Conservation (phyloP, 2,797 vertebrate genomes). For the Enteromius treurensis region DNA sequence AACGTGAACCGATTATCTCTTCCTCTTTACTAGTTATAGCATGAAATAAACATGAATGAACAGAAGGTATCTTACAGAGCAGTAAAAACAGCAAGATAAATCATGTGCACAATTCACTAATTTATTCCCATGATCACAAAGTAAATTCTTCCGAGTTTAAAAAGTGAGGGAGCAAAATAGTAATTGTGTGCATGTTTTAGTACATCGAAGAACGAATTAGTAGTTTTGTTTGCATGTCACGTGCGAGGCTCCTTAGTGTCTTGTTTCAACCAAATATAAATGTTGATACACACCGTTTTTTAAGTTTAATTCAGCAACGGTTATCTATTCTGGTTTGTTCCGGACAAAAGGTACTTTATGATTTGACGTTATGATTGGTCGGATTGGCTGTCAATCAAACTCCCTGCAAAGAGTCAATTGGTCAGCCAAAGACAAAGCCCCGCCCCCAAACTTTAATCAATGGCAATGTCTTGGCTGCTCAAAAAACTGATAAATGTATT, state of each 20-base stretch:
- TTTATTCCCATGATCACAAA: too few relatives aligned
- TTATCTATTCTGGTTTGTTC: background rate
- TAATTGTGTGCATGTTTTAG: too few relatives aligned
- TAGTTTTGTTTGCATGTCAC: too few relatives aligned
- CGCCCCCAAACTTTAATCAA: background rate
- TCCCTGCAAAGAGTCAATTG: background rate
- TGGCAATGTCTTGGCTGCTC: background rate
- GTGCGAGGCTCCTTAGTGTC: too few relatives aligned
- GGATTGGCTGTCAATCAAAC: background rate
- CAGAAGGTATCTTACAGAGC: background rate
- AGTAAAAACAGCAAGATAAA: too few relatives aligned
- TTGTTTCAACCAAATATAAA: background rate
- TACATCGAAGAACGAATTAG: too few relatives aligned
- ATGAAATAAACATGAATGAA: background rate
- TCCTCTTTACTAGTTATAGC: background rate
- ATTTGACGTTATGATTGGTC: background rate
- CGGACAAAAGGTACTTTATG: background rate
- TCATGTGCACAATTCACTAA: too few relatives aligned
- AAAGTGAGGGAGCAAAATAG: too few relatives aligned
- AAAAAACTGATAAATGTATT: conserved; percentile 3
- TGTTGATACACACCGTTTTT: background rate
- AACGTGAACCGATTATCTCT: background rate
- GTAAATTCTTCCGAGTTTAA: too few relatives aligned
- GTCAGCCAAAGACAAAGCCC: background rate
- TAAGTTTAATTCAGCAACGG: background rate